Conservation (phyloP, 2,797 vertebrate genomes). For the Platalea minor region DNA sequence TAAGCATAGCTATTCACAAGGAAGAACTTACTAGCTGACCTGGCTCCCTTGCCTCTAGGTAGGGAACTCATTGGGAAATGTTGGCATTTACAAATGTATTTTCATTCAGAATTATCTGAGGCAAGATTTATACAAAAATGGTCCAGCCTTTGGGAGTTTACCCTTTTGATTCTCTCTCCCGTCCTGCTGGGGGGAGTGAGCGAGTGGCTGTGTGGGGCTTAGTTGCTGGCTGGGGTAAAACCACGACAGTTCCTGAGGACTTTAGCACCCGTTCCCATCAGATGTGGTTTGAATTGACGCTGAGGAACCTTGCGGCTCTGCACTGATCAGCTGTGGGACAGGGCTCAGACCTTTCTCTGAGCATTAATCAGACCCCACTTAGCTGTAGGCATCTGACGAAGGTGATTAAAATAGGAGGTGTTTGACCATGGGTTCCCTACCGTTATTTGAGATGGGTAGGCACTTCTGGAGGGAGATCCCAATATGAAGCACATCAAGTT, state of each 20-base stretch:
- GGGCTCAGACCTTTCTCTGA: background rate
- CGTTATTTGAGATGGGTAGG: background rate
- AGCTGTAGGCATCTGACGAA: background rate
- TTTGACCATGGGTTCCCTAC: background rate
- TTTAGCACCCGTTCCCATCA: background rate
- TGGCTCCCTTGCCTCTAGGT: background rate
- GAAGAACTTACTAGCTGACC: background rate
- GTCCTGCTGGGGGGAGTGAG: background rate
- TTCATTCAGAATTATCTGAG: slow-evolving; percentile 17
- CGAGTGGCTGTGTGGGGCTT: background rate
- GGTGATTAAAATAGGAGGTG: background rate
- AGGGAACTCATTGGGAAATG: background rate
- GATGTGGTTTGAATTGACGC: background rate
- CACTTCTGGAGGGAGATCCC: background rate
- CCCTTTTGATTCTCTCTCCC: background rate
- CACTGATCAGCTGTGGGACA: background rate
- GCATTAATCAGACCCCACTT: background rate
- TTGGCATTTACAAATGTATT: slow-evolving; percentile 45
- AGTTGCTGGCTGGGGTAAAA: background rate
- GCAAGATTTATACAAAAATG: background rate
- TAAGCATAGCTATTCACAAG: slow-evolving; percentile 23
- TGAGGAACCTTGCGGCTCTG: background rate
- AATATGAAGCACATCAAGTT: background rate
- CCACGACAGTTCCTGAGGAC: background rate
- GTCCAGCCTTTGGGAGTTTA: background rate